Percentiles rank a stretch among this genome's conserved stretches.
Evolutionary conservation across 37 sponge, comb jelly and placozoan species (phyloP).

Genomic region (Oopsacas minuta): DNA sequence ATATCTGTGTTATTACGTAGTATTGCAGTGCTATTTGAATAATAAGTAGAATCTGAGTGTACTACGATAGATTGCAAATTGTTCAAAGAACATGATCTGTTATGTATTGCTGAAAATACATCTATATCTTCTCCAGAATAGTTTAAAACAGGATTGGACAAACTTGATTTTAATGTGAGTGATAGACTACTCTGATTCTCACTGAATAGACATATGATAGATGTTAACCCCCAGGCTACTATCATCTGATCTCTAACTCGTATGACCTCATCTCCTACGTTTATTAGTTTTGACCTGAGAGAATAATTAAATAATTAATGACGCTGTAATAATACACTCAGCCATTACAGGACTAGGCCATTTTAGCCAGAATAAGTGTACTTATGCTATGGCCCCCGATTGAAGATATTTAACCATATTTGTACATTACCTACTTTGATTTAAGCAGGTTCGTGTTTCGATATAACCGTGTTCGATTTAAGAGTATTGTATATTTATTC

Average conservation of each 20-base stretch:
- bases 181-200: not conserved
- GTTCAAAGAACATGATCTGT: not conserved
- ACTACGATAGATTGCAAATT: not conserved
- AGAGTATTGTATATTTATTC: no score
- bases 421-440: no score
- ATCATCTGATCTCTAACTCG: not conserved
- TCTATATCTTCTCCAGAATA: not conserved
- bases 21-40: not conserved
- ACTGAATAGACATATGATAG: not conserved
- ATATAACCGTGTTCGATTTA: no score
- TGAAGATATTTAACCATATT: no score
- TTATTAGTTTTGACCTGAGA: not conserved
- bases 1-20: not conserved
- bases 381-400: no score
- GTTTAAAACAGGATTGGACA: not conserved
- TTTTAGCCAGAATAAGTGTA: no score
- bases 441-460: no score
- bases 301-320: no score
- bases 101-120: not conserved
- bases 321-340: no score
- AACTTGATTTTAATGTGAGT: not conserved
- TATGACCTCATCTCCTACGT: constrained; percentile 3
- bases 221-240: not conserved
- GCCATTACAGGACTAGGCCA: no score
- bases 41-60: not conserved